phyloP scores from a whole-genome alignment of 1,140 invertebrate genomes.

The Adelges cooleyi region DNA sequence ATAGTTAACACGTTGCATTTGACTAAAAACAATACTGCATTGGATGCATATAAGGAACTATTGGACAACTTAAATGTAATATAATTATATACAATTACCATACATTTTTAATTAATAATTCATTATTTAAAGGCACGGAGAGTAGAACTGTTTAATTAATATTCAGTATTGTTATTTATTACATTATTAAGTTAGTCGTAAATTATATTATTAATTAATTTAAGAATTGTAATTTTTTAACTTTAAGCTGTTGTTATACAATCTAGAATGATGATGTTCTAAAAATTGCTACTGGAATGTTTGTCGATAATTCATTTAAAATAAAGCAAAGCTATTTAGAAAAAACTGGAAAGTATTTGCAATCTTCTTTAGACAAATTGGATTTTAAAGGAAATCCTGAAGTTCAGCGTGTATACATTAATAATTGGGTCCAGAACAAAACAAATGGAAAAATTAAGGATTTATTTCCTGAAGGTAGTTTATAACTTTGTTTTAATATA shows the following conservation, averaged over 20 bases:
- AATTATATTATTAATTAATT: too few relatives aligned
- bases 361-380: neutral
- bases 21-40: neutral
- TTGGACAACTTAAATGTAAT: conserved; percentile 3
- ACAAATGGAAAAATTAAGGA: too few relatives aligned
- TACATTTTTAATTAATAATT: too few relatives aligned
- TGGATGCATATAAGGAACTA: neutral
- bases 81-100: too few relatives aligned
- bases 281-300: conserved; percentile 8
- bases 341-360: neutral
- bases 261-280: neutral
- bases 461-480: neutral
- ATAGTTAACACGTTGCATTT: conserved; percentile 38
- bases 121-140: too few relatives aligned
- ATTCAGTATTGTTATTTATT: too few relatives aligned
- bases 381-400: neutral
- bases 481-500: too few relatives aligned
- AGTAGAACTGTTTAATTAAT: too few relatives aligned
- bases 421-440: conserved; percentile 6
- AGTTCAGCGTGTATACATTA: neutral
- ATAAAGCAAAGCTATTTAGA: neutral
- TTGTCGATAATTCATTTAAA: neutral
- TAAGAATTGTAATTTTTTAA: neutral
- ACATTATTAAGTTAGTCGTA: too few relatives aligned
- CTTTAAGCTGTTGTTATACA: too few relatives aligned